phyloP scores from a whole-genome alignment of 2,888 invertebrate genomes.

The Lithophane socia region DNA sequence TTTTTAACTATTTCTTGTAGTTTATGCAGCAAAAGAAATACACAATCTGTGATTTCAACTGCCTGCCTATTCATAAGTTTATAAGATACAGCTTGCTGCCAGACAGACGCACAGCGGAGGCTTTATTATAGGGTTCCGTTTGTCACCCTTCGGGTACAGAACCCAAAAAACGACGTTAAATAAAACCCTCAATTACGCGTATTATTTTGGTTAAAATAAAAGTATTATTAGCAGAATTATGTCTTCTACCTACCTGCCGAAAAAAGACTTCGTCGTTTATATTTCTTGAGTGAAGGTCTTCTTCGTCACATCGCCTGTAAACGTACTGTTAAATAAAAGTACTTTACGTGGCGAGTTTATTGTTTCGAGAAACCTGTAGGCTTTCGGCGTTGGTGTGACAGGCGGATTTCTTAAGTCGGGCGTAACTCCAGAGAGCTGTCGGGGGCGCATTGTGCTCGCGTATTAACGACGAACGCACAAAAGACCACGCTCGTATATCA shows the following conservation, averaged over 20 bases:
- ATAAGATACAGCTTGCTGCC: no score
- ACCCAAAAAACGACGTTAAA: no score
- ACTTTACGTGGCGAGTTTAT: not conserved
- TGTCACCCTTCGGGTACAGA: no score
- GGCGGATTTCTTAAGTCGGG: slow-evolving; percentile 81
- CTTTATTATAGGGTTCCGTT: no score
- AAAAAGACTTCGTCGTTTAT: not conserved
- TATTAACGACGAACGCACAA: slow-evolving; percentile 89
- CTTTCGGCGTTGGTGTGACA: slow-evolving; percentile 73
- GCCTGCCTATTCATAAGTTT: no score
- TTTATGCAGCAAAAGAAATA: no score
- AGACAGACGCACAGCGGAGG: no score
- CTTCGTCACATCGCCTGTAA: not conserved
- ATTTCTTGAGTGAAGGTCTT: not conserved
- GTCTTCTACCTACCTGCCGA: not conserved
- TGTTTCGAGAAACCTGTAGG: slow-evolving; percentile 54
- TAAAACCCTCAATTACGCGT: not conserved
- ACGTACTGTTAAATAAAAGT: not conserved
- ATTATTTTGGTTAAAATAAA: not conserved
- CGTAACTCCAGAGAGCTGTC: slow-evolving; percentile 83
- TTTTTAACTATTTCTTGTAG: no score
- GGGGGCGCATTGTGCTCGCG: slow-evolving; percentile 84
- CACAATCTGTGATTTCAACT: no score
- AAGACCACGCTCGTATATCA: slow-evolving; percentile 89
- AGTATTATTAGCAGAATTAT: no score